A percentile compares a stretch with the other conserved stretches of the same genome.
Evolutionary conservation across 2,888 invertebrate species (phyloP).

Genomic region (Cyaniris semiargus): DNA sequence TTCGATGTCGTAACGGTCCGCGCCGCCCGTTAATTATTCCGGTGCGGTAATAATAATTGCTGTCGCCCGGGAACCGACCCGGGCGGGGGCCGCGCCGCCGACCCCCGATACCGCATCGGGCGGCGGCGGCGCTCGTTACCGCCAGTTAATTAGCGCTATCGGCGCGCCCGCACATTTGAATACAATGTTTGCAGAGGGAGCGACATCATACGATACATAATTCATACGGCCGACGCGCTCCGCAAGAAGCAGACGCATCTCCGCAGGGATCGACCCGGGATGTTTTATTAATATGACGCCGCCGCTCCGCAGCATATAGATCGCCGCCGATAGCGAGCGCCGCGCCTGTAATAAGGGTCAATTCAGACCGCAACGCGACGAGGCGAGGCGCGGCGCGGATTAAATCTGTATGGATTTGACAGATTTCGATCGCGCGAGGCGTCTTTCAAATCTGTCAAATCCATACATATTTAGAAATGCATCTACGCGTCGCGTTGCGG

Average conservation of each 20-base stretch:
- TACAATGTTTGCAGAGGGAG: conserved; percentile 46
- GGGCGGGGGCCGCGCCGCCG: not conserved
- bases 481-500: too few relatives aligned
- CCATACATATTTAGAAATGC: too few relatives aligned
- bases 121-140: not conserved
- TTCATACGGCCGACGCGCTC: conserved; percentile 44
- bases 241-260: conserved; percentile 44
- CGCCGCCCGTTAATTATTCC: not conserved
- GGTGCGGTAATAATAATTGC: not conserved
- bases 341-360: too few relatives aligned
- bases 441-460: too few relatives aligned
- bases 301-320: conserved; percentile 38
- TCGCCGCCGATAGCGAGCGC: conserved; percentile 10
- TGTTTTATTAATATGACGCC: conserved; percentile 50
- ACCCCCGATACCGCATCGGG: not conserved
- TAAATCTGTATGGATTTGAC: too few relatives aligned
- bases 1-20: not conserved
- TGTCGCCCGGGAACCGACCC: not conserved
- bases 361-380: too few relatives aligned
- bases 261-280: conserved; percentile 44
- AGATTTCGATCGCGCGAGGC: too few relatives aligned
- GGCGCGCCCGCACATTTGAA: conserved; percentile 46
- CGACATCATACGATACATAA: conserved; percentile 47
- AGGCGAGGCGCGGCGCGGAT: too few relatives aligned
- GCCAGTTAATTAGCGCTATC: conserved; percentile 29